phyloP scores from a whole-genome alignment of 92 coral and sea anemone genomes.

The Porites evermanni region DNA sequence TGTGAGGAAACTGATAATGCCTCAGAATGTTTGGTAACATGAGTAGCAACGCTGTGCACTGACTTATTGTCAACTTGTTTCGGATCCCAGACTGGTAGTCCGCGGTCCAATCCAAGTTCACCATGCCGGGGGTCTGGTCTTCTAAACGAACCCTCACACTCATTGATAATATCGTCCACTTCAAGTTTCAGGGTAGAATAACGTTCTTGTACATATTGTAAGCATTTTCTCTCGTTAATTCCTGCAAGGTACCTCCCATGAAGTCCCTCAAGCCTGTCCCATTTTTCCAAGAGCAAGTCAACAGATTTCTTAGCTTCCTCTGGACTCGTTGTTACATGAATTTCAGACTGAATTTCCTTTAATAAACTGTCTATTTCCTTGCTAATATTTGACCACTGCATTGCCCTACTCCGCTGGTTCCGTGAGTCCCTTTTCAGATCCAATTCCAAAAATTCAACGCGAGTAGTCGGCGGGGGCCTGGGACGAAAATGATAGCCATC shows the following conservation, averaged over 20 bases:
- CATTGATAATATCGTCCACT: neutral
- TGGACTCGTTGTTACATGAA: neutral
- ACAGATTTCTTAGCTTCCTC: conserved; percentile 1
- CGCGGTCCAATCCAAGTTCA: neutral
- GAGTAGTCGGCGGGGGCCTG: no score
- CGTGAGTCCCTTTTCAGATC: no score
- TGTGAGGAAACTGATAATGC: conserved; percentile 3
- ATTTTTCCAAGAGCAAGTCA: conserved; percentile 27
- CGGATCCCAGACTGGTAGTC: neutral
- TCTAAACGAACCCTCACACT: neutral
- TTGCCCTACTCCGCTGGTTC: no score
- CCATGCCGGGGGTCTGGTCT: no score
- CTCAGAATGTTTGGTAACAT: neutral
- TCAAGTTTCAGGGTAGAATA: conserved; percentile 16
- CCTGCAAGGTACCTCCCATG: conserved; percentile 28
- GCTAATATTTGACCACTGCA: no score
- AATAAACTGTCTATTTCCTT: no score
- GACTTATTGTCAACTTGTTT: conserved; percentile 7
- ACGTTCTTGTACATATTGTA: conserved; percentile 31
- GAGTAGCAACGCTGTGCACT: neutral
- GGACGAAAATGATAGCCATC: no score
- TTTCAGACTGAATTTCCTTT: no score
- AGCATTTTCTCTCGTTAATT: conserved; percentile 47
- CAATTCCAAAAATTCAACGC: no score
- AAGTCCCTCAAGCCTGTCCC: conserved; percentile 31